Evolutionary conservation across 1,140 invertebrate species (phyloP).

Genomic region (Saxidomus purpurata): DNA sequence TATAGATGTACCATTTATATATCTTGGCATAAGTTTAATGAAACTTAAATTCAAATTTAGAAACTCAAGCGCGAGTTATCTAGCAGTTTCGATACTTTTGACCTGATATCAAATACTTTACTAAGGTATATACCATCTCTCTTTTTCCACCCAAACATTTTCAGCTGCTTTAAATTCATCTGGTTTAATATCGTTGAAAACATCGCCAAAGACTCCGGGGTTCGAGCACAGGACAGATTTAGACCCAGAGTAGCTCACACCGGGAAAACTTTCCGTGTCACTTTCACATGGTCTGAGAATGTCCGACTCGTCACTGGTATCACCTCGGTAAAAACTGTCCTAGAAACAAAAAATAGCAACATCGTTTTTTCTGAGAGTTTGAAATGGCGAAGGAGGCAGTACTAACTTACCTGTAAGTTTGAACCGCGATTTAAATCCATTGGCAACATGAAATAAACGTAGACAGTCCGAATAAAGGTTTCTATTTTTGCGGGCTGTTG

Average conservation of each 20-base stretch:
- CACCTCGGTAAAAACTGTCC: slow-evolving; percentile 44
- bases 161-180: slow-evolving; percentile 33
- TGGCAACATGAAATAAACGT: background rate
- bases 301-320: background rate
- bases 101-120: too few species aligned
- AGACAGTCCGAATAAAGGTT: too few species aligned
- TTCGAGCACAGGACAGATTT: slow-evolving; percentile 47
- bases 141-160: slow-evolving; percentile 46
- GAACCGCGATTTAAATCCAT: too few species aligned
- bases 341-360: background rate
- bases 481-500: too few species aligned
- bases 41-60: too few species aligned
- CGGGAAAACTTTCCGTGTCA: slow-evolving; percentile 38
- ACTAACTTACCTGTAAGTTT: background rate
- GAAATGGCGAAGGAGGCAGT: background rate
- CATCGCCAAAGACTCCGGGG: slow-evolving; percentile 51
- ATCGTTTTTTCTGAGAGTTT: background rate
- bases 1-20: too few species aligned
- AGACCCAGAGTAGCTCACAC: background rate
- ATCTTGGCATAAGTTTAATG: too few species aligned
- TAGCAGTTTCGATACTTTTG: too few species aligned
- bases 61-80: too few species aligned
- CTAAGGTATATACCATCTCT: slow-evolving; percentile 13
- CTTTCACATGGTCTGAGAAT: slow-evolving; percentile 42
- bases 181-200: slow-evolving; percentile 36